Evolutionary conservation across 1,140 invertebrate species (phyloP).

Genomic region (Conus ventricosus): DNA sequence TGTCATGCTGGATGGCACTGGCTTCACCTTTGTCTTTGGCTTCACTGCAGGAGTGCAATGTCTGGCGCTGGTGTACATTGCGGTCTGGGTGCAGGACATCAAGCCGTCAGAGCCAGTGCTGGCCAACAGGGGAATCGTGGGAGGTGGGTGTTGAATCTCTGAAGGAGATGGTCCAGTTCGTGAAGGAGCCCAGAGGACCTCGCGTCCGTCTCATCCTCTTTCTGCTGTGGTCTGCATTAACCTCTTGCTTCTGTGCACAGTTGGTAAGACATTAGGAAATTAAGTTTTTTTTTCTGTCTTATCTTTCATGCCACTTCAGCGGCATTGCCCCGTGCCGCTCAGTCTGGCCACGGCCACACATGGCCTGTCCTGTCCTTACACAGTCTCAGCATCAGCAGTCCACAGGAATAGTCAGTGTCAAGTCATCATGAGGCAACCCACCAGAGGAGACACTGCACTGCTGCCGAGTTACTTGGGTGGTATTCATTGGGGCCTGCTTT

Average conservation of each 20-base stretch:
- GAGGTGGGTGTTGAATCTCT: slow-evolving; percentile 26
- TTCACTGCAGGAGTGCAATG: slow-evolving; percentile 66
- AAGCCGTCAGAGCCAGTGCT: slow-evolving; percentile 16
- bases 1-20: slow-evolving; percentile 68
- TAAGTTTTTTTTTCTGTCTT: not conserved
- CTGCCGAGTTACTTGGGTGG: too few relatives aligned
- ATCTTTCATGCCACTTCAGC: too few relatives aligned
- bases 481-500: too few relatives aligned
- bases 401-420: too few relatives aligned
- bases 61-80: slow-evolving; percentile 70
- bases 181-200: slow-evolving; percentile 64
- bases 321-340: too few relatives aligned
- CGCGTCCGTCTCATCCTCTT: slow-evolving; percentile 64
- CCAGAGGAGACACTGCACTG: too few relatives aligned
- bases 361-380: too few relatives aligned
- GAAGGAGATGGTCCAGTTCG: slow-evolving; percentile 64
- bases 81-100: slow-evolving; percentile 68
- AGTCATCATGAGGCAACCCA: too few relatives aligned
- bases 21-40: slow-evolving; percentile 68
- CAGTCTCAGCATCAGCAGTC: too few relatives aligned
- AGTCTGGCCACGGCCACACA: too few relatives aligned
- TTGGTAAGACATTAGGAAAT: slow-evolving; percentile 44
- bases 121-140: not conserved
- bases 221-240: slow-evolving; percentile 62
- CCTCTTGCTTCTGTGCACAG: slow-evolving; percentile 47